A percentile compares a stretch with the other conserved stretches of the same genome.
Conservation (phyloP, 2,888 invertebrate genomes). For the Coleophora flavipennella region DNA sequence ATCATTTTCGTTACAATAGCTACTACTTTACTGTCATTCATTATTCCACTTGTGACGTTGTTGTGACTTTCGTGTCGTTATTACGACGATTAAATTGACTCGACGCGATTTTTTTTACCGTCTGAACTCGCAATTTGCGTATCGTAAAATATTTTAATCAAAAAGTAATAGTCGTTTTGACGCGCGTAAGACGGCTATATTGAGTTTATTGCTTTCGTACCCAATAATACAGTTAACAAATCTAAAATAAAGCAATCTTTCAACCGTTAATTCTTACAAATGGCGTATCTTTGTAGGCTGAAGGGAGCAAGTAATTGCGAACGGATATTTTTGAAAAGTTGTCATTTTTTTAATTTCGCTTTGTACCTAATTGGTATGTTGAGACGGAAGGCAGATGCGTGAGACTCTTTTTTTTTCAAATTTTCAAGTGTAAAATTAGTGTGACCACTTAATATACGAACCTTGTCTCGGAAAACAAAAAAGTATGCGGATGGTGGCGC, state of each 20-base stretch:
- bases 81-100: neutral
- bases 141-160: neutral
- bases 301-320: too few relatives aligned
- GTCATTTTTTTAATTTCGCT: constrained; percentile 41
- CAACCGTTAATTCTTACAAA: constrained; percentile 42
- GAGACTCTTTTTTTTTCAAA: constrained; percentile 46
- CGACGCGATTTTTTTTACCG: neutral
- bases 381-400: constrained; percentile 62
- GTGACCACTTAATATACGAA: constrained; percentile 19
- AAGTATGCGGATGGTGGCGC: too few relatives aligned
- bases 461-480: too few relatives aligned
- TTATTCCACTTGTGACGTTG: too few relatives aligned
- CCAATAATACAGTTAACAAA: neutral
- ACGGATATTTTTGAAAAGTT: neutral
- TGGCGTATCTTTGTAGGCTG: constrained; percentile 21
- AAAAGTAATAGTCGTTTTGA: neutral
- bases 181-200: neutral
- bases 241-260: constrained; percentile 23
- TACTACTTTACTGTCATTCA: too few relatives aligned
- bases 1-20: neutral
- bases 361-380: constrained; percentile 56
- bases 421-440: constrained; percentile 41
- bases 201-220: neutral
- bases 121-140: too few relatives aligned
- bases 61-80: too few relatives aligned